Evolutionary conservation across 2,113 vertebrate genomes (phyloP), one percentile per base, ranked within the genome.

Genomic region (Scolopax mira): DNA sequence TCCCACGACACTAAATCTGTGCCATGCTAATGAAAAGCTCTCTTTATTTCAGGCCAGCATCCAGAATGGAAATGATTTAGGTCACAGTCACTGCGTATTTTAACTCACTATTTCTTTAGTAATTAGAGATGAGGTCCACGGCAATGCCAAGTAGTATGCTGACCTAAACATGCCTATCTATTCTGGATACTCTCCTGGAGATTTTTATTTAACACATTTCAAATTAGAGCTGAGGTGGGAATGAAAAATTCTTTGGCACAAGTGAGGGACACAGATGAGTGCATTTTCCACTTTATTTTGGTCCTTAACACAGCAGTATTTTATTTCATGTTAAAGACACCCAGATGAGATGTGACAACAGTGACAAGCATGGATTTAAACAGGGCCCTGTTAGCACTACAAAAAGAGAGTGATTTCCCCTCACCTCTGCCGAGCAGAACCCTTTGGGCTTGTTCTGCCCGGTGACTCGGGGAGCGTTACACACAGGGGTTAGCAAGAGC

Each of bases 61-160:
- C 95, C 93, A 94, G 89, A 96, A 80, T 85, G 90, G 94, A 93
- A 95, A 95, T 95, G 83, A 97, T 96, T 96, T 90, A 97, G 95
- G 94, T 95, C 96, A 85, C 85, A 90, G 90, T 91, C 52, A 3
- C 72, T 66, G 95, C 18, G 81, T 92, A 78, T 94, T 95, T 94
- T 88, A 94, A 90, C 94, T 95, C 86, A 28, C 92, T 96, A 72
- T 97, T 97, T 94, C 95, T 97, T 82, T 94, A 92, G 97, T 97
- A 96, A 97, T 96, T 91, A 97, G 91, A 96, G 95, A 95, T 58
- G 87, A 95, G 90, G 91, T 52, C 79, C 79, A 33, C 3, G 41
- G 93, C 86, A 89, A 58, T 90, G 94, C 77, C 90, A 89, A 81
- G 80, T 39, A 73, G 79, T 73, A 48, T 52, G 92, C 72, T 82